Evolutionary conservation across 1,140 invertebrate genomes (phyloP), one percentile per base, ranked within the genome.

Genomic region (Potamilus streckersoni): DNA sequence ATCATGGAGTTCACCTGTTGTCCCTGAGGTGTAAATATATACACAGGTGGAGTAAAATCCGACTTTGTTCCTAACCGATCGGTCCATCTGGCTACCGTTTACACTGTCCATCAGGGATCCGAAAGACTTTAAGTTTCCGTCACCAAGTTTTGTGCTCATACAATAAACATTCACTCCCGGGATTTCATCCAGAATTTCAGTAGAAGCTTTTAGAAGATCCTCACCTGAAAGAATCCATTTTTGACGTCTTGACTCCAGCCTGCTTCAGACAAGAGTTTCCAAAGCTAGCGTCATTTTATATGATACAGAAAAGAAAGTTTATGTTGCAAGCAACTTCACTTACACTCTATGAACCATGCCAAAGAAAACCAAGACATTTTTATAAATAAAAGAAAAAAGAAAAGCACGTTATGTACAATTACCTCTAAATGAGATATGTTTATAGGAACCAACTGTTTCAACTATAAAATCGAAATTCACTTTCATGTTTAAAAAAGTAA

Each of bases 21-120:
- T 76, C n/a, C 74, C 74, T 5, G 74, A 76, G 13, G 74, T 49
- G 38, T 76, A 59, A 61, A 76, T 19, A 76, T 72, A 68, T 67
- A 76, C 15, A 71, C 49, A 55, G 27, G 55, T 31, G 63, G 55
- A 49, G 14, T 23, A 49, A 8, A 5, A 5, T 15, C 12, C 31
- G 13, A 66, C 57, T 17, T 61, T 20, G 14, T 16, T n/a, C 57
- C 74, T 71, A 14, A 27, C 8, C 57, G 58, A 38, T 0, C 8
- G 6, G 23, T 65, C 68, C n/a, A 76, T 38, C 1, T 65, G 19
- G 4, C 55, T 56, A 2, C 64, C 17, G 61, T n/a, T 58, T 2
- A 38, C 58, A 5, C 19, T 17, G 17, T 65, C 68, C 55, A 58
- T 13, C 4, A 57, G 49, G 14, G 15, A 17, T 27, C 72, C 58